Percentiles rank a stretch among this genome's conserved stretches.
Conservation (phyloP, 2,797 vertebrate species). For the Phyllotis vaccarum region DNA sequence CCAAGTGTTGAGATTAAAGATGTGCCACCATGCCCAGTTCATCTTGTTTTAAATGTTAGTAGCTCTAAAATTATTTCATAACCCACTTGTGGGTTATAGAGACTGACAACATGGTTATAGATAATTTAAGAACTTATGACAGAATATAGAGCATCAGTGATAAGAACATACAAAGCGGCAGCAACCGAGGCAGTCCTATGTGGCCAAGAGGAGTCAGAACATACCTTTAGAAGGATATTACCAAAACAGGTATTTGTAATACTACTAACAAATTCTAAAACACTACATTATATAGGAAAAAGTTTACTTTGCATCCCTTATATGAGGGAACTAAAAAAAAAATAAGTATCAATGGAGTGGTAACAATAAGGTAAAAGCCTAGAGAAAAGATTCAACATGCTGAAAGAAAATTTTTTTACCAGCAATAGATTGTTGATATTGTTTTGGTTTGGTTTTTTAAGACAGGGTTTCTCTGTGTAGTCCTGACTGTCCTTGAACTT, state of each 20-base stretch:
- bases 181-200: not conserved
- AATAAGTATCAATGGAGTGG: not conserved
- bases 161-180: not conserved
- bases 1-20: not conserved
- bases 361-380: not conserved
- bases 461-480: not conserved
- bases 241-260: conserved; percentile 45
- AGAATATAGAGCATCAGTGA: conserved; percentile 10
- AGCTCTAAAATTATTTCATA: conserved; percentile 46
- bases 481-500: not conserved
- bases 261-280: conserved; percentile 30
- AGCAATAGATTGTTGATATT: not conserved
- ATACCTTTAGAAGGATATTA: conserved; percentile 17
- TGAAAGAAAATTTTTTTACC: conserved; percentile 41
- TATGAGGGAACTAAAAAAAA: conserved; percentile 41
- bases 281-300: not conserved
- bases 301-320: conserved; percentile 1
- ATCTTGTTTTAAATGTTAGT: conserved; percentile 52
- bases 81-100: not conserved
- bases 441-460: not conserved
- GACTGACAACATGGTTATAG: conserved; percentile 35
- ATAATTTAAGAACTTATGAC: not conserved
- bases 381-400: conserved; percentile 35
- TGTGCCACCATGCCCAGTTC: not conserved
- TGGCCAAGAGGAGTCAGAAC: conserved; percentile 18